Evolutionary conservation across 2,888 invertebrate genomes (phyloP), one percentile per base, ranked within the genome.

Genomic region (Diploptera punctata): DNA sequence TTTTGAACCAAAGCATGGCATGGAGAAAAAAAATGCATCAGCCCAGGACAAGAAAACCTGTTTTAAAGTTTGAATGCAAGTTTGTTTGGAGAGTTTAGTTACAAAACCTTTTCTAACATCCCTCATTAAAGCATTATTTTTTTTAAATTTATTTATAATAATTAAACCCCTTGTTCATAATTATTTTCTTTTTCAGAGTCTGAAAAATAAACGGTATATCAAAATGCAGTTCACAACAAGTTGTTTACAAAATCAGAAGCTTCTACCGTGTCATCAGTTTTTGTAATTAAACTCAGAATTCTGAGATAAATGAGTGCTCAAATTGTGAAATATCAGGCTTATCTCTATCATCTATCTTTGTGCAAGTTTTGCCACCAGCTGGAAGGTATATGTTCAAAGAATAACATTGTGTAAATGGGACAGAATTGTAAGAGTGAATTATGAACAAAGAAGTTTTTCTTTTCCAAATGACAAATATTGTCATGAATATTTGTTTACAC

Each of bases 251-350:
- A n/a, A 29, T 57, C 3, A 24, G 57, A 29, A 57, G 57, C 26
- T 29, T 57, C 24, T 29, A 29, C 10, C 7, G 24, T 10, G 24
- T 57, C 57, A 57, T n/a, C 57, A 57, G 31, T 57, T 57, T n/a
- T 57, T 57, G 57, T 57, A 57, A 57, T 2, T 57, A 57, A 57
- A 57, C 57, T 31, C 29, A 29, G n/a, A 29, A 29, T 26, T 31
- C n/a, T 29, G 3, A 26, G 24, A 26, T 54, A 16, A 26, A 26
- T 26, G 26, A 54, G 26, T 26, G 16, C 2, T 2, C 57, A 13
- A 29, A 57, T 24, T 31, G 29, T 29, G 57, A 1, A 52, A 52
- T 10, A n/a, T n/a, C n/a, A n/a, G n/a, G n/a, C n/a, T n/a, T n/a
- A n/a, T n/a, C n/a, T n/a, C n/a, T n/a, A n/a, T n/a, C n/a, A n/a